Evolutionary conservation across 1,140 invertebrate genomes (phyloP), one percentile per base, ranked within the genome.

Genomic region (Calephelis nemesis): DNA sequence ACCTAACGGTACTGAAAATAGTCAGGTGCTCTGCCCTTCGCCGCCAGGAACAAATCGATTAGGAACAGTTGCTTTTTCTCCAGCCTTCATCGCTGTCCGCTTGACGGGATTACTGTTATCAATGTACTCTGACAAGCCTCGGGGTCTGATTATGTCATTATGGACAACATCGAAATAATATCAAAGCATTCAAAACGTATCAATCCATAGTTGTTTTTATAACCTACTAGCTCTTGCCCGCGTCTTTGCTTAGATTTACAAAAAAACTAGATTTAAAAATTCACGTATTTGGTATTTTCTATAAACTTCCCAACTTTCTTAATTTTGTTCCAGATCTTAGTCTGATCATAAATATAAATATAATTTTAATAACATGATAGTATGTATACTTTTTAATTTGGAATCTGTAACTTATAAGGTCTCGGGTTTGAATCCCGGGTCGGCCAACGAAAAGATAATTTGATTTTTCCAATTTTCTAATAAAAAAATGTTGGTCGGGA

Each of bases 61-160:
- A 78, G 79, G 78, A 73, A 73, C 76, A 76, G 69, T 66, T 67
- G 70, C 42, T 69, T 60, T 73, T 74, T 69, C 75, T 71, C 68
- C 73, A 73, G 73, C 74, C 74, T 45, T 54, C 52, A 13, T 65
- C 72, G 73, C 75, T 76, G 71, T 69, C 73, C 75, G 73, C 74
- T 71, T 47, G 62, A 39, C 30, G 54, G 72, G 76, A 84, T 82
- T 72, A 84, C 82, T 77, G 82, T 80, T 74, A 83, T 85, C 81
- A 76, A 64, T 62, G 63, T 10, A 10, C 45, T 48, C 52, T 65
- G 70, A 67, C 67, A 67, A 63, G 83, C 85, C 81, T 67, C 74
- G 67, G 82, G 85, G 74, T 62, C 19, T 70, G 83, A 84, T 88
- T 87, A 88, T 85, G 79, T 83, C 82, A 86, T 88, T 85, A 85